Percentiles rank a stretch among this genome's conserved stretches.
Conservation (phyloP, 2,113 vertebrate species). For the Microtus richardsoni region DNA sequence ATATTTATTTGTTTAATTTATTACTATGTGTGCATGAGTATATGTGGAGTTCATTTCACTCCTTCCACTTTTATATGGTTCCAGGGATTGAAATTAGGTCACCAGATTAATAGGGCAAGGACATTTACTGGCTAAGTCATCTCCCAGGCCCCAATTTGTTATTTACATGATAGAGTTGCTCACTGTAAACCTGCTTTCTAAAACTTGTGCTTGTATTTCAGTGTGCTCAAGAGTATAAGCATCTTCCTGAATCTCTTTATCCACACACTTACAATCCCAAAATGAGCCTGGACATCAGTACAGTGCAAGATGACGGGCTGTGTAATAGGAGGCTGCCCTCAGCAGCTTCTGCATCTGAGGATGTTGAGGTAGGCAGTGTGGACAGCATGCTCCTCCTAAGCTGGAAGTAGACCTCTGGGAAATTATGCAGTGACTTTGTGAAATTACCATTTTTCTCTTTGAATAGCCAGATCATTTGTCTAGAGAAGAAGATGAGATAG, state of each 20-base stretch:
- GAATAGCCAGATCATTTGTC: conserved; percentile 77
- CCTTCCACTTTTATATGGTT: not conserved
- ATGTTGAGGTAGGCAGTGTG: conserved; percentile 78
- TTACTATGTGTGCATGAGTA: not conserved
- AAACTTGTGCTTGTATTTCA: conserved; percentile 79
- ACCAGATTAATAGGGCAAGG: not conserved
- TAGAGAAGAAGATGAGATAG: conserved; percentile 76
- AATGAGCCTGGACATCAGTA: conserved; percentile 97
- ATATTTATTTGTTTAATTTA: not conserved
- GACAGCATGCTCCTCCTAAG: not conserved
- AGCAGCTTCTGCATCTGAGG: conserved; percentile 66
- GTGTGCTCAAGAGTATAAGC: conserved; percentile 93
- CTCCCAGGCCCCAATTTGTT: not conserved
- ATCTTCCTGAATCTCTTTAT: conserved; percentile 94
- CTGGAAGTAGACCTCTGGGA: not conserved
- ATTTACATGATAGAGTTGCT: conserved; percentile 17
- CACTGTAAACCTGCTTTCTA: conserved; percentile 47
- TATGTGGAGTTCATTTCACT: not conserved
- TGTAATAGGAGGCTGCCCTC: conserved; percentile 75
- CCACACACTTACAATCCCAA: conserved; percentile 98
- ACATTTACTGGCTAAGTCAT: not conserved
- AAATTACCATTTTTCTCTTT: conserved; percentile 52
- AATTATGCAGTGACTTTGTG: not conserved
- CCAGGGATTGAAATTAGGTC: not conserved
- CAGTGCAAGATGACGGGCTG: conserved; percentile 87